Evolutionary conservation across 1,140 invertebrate genomes (phyloP), one percentile per base, ranked within the genome.

Genomic region (Atta colombica): DNA sequence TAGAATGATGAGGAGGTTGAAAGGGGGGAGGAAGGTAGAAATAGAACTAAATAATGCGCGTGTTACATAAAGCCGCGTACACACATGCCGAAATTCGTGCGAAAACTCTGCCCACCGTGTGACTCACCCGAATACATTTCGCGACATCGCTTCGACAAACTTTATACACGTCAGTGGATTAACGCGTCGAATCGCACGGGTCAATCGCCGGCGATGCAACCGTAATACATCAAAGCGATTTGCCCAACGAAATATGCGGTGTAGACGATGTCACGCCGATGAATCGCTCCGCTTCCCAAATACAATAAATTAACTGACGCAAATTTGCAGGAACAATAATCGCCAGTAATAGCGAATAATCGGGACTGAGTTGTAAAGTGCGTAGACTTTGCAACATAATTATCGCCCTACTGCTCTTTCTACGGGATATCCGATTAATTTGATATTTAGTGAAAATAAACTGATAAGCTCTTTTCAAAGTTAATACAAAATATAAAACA

Each of bases 11-110:
- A 12, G 35, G 31, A 31, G 16, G 35, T 39, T 39, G 6, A 6
- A 2, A 7, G 6, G 35, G 14, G 18, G 18, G 18, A n/a, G 18
- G 18, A 21, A 39, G n/a, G 63, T 14, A 39, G 35, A 53, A 28
- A 60, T 39, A 68, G 68, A 82, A 74, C 58, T 60, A 61, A 82
- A 82, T 82, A 82, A 82, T 68, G 53, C 80, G 55, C 80, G 68
- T 84, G 80, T 84, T 84, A 71, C 65, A 25, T 81, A 74, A 84
- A 84, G 69, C 80, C 80, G 80, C 80, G 69, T 61, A 49, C 80
- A 49, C 80, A 84, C 80, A 31, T 69, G 80, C 25, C 39, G 55
- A 72, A 84, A 75, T 84, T 75, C 55, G 69, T 55, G 39, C 80
- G 18, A n/a, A 4, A 51, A 49, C 80, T 45, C 35, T 39, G 21